phyloP scores from a whole-genome alignment of 2,888 invertebrate genomes.

The Himalopsyche kuldschensis region DNA sequence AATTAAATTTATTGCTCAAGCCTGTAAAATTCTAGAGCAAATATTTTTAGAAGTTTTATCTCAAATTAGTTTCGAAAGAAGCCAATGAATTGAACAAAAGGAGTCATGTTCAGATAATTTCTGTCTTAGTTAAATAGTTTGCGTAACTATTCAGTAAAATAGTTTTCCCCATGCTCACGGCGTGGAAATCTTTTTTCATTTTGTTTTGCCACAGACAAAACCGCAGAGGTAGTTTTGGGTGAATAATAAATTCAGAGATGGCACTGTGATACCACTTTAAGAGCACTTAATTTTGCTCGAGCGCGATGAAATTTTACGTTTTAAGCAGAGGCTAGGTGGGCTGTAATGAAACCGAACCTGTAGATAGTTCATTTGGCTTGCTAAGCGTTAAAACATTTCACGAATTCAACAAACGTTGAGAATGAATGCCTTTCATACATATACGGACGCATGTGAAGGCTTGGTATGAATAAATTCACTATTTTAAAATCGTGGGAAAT shows the following conservation, averaged over 20 bases:
- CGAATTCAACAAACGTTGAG: constrained; percentile 72
- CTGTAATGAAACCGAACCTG: constrained; percentile 34
- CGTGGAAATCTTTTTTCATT: not conserved
- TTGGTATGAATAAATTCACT: not conserved
- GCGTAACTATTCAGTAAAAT: not conserved
- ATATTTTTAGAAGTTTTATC: not conserved
- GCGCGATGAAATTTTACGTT: constrained; percentile 38
- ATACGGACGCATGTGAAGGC: not conserved
- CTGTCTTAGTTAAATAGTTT: not conserved
- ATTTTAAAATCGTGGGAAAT: not conserved
- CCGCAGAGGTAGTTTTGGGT: constrained; percentile 29
- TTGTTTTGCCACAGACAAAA: not conserved
- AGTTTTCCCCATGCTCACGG: not conserved
- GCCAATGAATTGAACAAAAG: not conserved
- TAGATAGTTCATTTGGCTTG: constrained; percentile 17
- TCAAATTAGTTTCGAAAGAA: not conserved
- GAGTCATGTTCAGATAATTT: not conserved
- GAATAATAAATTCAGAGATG: constrained; percentile 38
- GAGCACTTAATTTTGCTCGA: constrained; percentile 38
- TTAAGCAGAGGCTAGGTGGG: constrained; percentile 42
- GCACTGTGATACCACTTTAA: constrained; percentile 33
- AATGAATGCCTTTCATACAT: constrained; percentile 51
- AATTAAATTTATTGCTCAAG: not conserved
- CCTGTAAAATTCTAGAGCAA: not conserved
- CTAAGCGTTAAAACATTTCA: constrained; percentile 36